phyloP scores from a whole-genome alignment of 2,888 invertebrate genomes.

The Plutella xylostella region DNA sequence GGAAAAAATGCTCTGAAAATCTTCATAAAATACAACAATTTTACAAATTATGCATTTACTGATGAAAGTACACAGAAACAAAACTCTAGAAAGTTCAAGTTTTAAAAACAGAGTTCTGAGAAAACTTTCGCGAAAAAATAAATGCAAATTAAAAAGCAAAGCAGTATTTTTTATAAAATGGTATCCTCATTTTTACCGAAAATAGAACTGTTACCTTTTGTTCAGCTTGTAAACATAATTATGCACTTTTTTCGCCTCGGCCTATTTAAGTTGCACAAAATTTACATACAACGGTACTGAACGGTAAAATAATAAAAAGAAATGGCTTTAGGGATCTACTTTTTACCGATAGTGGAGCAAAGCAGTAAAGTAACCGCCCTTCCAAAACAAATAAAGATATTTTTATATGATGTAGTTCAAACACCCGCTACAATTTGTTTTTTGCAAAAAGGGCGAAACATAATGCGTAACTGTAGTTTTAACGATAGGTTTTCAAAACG shows the following conservation, averaged over 20 bases:
- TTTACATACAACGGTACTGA: slow-evolving; percentile 37
- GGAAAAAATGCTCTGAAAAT: too few species aligned
- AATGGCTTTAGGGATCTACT: slow-evolving; percentile 51
- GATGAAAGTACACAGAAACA: too few species aligned
- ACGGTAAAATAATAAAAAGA: slow-evolving; percentile 30
- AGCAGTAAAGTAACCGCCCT: slow-evolving; percentile 14
- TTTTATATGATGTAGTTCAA: slow-evolving; percentile 33
- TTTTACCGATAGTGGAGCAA: slow-evolving; percentile 55
- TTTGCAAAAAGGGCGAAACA: slow-evolving; percentile 23
- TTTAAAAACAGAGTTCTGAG: too few species aligned
- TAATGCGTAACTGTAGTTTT: slow-evolving; percentile 20
- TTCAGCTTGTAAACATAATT: background rate
- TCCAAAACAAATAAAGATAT: slow-evolving; percentile 49
- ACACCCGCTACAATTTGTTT: slow-evolving; percentile 3
- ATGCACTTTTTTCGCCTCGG: slow-evolving; percentile 9
- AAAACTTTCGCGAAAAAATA: too few species aligned
- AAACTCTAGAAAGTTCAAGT: too few species aligned
- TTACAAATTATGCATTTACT: too few species aligned
- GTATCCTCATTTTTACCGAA: too few species aligned
- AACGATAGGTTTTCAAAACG: slow-evolving; percentile 3
- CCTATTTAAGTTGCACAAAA: slow-evolving; percentile 20
- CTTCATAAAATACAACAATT: too few species aligned
- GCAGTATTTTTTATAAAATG: too few species aligned
- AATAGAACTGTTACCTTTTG: background rate
- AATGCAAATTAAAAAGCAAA: too few species aligned